Conservation (phyloP, 2,888 invertebrate genomes). For the Plebejus argus region DNA sequence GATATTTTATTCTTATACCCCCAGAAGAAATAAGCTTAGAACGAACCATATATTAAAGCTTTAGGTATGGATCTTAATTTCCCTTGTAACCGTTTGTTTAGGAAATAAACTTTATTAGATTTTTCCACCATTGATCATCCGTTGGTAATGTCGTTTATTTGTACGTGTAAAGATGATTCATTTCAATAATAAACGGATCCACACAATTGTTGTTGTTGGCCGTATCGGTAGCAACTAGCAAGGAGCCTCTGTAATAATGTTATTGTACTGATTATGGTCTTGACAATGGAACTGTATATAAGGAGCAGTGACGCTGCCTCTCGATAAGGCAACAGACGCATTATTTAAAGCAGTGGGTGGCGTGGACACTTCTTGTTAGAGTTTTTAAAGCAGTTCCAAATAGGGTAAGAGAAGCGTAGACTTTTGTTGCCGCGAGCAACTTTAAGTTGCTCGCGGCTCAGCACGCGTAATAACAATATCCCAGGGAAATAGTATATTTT, state of each 20-base stretch:
- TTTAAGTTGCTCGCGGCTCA: no score
- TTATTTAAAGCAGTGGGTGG: background rate
- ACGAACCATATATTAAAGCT: background rate
- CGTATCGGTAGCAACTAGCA: background rate
- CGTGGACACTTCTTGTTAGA: background rate
- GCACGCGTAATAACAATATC: background rate
- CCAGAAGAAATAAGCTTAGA: background rate
- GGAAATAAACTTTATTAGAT: background rate
- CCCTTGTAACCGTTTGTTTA: no score
- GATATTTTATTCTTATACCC: background rate
- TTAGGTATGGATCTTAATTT: background rate
- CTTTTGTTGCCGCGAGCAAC: background rate
- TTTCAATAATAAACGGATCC: background rate
- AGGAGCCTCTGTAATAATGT: constrained; percentile 4
- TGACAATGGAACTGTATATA: constrained; percentile 30
- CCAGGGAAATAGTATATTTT: no score
- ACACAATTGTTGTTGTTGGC: constrained; percentile 13
- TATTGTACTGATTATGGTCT: constrained; percentile 24
- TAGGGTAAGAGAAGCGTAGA: constrained; percentile 2
- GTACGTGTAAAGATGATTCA: background rate
- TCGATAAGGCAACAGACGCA: background rate
- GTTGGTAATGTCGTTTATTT: background rate
- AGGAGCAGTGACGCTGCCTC: constrained; percentile 14
- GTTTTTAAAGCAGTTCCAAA: constrained; percentile 1
- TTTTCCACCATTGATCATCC: background rate